Evolutionary conservation across 2,888 invertebrate genomes (phyloP).

Genomic region (Pollenia angustigena): DNA sequence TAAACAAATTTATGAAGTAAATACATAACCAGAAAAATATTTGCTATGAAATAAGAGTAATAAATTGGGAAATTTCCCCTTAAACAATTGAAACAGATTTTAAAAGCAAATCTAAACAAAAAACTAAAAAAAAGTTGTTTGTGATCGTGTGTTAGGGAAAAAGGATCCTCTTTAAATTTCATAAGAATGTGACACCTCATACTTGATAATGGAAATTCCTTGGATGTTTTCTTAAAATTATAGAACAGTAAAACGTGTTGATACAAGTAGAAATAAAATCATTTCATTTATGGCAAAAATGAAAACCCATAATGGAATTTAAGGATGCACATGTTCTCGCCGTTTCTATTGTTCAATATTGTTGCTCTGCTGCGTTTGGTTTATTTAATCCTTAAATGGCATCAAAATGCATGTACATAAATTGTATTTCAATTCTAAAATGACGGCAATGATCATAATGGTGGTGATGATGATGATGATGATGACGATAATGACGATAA

Average conservation of each 20-base stretch:
- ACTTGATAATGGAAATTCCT: constrained; percentile 33
- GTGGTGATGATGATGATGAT: background rate
- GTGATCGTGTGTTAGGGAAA: no score
- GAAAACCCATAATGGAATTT: constrained; percentile 1
- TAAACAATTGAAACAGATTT: constrained; percentile 32
- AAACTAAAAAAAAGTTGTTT: no score
- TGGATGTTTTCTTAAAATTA: background rate
- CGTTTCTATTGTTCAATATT: constrained; percentile 1
- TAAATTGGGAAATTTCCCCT: constrained; percentile 32
- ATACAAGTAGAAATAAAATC: constrained; percentile 1
- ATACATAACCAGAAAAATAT: no score
- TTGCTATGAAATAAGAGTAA: background rate
- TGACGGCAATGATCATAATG: constrained; percentile 8
- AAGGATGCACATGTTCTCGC: constrained; percentile 48
- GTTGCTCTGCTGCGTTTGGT: background rate
- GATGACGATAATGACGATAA: no score
- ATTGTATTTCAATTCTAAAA: background rate
- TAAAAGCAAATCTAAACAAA: no score
- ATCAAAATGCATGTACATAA: constrained; percentile 29
- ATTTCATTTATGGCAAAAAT: background rate
- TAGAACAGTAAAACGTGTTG: constrained; percentile 1
- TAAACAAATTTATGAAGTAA: no score
- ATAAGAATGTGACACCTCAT: constrained; percentile 51
- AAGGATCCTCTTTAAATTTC: constrained; percentile 1
- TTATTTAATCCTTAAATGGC: constrained; percentile 54